Evolutionary conservation across 2,113 vertebrate species (phyloP), one percentile per base, ranked within the genome.

Genomic region (Myrmecobius fasciatus): DNA sequence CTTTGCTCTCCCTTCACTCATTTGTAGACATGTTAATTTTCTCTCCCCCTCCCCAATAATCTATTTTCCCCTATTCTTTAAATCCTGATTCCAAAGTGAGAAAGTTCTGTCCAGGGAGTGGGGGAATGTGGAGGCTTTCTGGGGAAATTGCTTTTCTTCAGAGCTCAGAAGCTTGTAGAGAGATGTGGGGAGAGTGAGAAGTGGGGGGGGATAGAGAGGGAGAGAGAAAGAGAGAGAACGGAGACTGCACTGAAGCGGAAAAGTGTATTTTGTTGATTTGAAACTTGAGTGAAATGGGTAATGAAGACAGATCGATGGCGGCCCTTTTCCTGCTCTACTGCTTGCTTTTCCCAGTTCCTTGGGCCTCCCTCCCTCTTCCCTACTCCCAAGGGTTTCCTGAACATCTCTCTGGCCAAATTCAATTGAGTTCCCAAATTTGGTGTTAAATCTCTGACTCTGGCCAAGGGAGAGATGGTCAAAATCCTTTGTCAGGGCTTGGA

Each of bases 221-320:
- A 96, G 94, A 60, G 98, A 51, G 49, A 51, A 1, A 51, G 98
- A 93, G 96, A 96, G 94, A 60, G 98, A 83, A 67, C 98, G 98
- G 94, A 36, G 36, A 31, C 54, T 83, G 97, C 98, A 98, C 98
- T 97, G 54, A 96, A 99, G 98, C 98, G 98, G 99, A 99, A 99
- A 99, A 99, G 98, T 98, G 98, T 98, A 98, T 99, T 99, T 99
- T 99, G 97, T 98, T 98, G 98, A 98, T 99, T 99, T 99, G 98
- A 99, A 98, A 99, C 99, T 98, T 98, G 98, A 99, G 98, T 99
- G 98, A 99, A 99, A 98, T 98, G 99, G 98, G 98, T 98, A 98
- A 99, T 98, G 98, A 99, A 99, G 98, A 98, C 98, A 98, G 98
- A 98, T 99, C 98, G 97, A 98, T 99, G 99, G 98, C 92, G 94